Evolutionary conservation across 1,140 invertebrate species (phyloP).

Genomic region (Calliphora vicina): DNA sequence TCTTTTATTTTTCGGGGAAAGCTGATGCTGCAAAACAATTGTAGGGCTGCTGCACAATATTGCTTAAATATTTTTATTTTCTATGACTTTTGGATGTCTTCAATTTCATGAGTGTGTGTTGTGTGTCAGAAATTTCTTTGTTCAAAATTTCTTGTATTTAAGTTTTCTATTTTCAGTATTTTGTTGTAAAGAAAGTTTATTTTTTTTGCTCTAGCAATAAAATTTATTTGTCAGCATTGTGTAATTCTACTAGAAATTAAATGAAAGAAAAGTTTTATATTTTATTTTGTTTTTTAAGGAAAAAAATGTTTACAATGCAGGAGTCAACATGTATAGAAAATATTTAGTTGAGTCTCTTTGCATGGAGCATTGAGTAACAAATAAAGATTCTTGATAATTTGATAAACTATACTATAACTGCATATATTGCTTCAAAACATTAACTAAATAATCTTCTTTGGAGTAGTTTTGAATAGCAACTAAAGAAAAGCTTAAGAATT

Average conservation of each 20-base stretch:
- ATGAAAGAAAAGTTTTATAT: neutral
- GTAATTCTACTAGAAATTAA: neutral
- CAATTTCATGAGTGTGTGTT: neutral
- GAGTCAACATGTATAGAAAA: no score
- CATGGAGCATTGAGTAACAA: no score
- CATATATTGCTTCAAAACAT: no score
- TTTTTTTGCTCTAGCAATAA: neutral
- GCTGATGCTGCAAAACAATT: neutral
- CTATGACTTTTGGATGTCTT: neutral
- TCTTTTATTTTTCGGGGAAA: neutral
- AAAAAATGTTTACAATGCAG: no score
- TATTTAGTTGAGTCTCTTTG: no score
- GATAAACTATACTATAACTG: no score
- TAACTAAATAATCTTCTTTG: no score
- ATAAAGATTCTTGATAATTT: no score
- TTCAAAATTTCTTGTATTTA: neutral
- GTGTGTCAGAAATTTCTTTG: neutral
- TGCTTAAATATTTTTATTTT: neutral
- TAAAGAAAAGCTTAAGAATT: no score
- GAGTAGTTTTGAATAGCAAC: no score
- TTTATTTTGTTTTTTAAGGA: neutral
- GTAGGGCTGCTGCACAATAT: neutral
- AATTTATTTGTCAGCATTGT: neutral
- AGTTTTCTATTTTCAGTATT: no score
- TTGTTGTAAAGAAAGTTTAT: no score